These are phyloP conservation scores for Melanostoma scalare DNA, from an alignment of 2,888 invertebrate species.

Conservation along the genomic window DNA sequence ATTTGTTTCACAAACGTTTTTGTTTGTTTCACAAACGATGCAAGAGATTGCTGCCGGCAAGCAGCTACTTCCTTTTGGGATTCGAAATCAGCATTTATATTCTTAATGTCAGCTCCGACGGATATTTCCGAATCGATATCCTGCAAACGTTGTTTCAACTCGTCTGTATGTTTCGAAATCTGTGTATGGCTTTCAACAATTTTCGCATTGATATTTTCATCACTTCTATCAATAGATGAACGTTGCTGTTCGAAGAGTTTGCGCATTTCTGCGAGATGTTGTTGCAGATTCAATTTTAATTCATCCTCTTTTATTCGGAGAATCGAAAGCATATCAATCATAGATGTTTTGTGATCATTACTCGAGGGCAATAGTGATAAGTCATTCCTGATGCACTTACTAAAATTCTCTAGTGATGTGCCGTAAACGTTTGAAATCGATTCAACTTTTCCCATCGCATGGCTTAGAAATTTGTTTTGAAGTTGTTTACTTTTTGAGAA, in stretches of 20 bases:
- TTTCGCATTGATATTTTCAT: constrained; percentile 74
- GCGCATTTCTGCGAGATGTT: constrained; percentile 75
- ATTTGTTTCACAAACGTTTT: too few relatives aligned
- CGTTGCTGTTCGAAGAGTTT: constrained; percentile 76
- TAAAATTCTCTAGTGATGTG: constrained; percentile 74
- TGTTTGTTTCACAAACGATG: constrained; percentile 78
- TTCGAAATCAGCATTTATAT: constrained; percentile 74
- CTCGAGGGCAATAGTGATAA: constrained; percentile 71
- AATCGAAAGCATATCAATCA: constrained; percentile 75
- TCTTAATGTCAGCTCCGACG: constrained; percentile 59
- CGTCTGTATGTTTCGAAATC: constrained; percentile 74
- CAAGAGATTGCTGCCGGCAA: constrained; percentile 74
- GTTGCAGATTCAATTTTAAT: constrained; percentile 75
- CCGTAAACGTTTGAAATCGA: constrained; percentile 75
- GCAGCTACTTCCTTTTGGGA: constrained; percentile 74
- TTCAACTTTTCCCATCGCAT: constrained; percentile 76
- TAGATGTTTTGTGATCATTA: constrained; percentile 74
- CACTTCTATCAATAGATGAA: constrained; percentile 71
- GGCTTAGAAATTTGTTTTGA: constrained; percentile 76
- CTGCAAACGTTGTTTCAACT: constrained; percentile 74
- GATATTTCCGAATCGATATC: constrained; percentile 64
- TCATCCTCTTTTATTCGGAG: constrained; percentile 75
- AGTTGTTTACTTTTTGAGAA: constrained; percentile 76
- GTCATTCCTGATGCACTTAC: constrained; percentile 74
- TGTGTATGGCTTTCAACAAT: constrained; percentile 70